Conservation (phyloP, 2,113 vertebrate genomes). For the Lethenteron camtschaticum region DNA sequence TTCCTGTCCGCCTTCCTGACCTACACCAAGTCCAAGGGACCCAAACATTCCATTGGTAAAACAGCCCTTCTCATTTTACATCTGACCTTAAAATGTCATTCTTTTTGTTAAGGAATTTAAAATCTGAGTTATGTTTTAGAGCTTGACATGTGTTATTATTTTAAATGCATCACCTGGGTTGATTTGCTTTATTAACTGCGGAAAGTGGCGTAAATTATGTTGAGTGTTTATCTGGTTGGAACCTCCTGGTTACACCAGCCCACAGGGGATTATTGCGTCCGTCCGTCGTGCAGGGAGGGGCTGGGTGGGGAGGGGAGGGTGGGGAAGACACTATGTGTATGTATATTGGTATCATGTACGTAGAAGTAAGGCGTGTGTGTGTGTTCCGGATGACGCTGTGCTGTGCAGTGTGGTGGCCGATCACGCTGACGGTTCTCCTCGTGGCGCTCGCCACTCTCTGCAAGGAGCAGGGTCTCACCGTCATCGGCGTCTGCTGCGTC, state of each 20-base stretch:
- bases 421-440: conserved; percentile 56
- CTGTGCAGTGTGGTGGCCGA: conserved; percentile 60
- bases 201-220: not conserved
- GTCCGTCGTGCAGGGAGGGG: no score
- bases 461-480: conserved; percentile 92
- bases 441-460: conserved; percentile 78
- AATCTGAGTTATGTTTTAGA: not conserved
- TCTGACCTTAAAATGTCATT: not conserved
- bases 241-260: no score
- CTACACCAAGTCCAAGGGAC: conserved; percentile 71
- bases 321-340: no score
- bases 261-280: no score
- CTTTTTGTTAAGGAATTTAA: not conserved
- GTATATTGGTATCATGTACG: no score
- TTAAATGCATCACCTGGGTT: not conserved
- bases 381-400: no score
- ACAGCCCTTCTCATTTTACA: not conserved
- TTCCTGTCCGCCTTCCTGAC: conserved; percentile 75
- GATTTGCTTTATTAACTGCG: not conserved
- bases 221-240: no score
- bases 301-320: no score
- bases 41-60: conserved; percentile 66
- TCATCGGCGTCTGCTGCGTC: conserved; percentile 82
- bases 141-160: not conserved
- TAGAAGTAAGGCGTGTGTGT: no score